These are phyloP conservation scores for Amphilophus citrinellus DNA, from an alignment of 2,113 vertebrate species.

Conservation along the genomic window DNA sequence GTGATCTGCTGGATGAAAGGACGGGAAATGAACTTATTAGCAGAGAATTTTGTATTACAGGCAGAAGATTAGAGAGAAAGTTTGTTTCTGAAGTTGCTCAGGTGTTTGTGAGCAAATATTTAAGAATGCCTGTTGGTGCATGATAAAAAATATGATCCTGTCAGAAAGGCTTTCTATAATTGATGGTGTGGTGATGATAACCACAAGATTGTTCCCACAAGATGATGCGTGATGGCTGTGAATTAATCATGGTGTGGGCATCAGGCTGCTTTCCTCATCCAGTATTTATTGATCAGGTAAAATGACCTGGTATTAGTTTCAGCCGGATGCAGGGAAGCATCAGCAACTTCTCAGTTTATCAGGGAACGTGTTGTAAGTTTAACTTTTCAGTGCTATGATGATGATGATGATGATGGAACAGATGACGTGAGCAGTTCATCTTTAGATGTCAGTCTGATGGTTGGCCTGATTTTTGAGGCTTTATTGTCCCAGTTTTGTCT, in stretches of 20 bases:
- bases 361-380: not conserved
- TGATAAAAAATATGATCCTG: constrained; percentile 52
- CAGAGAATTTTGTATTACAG: not conserved
- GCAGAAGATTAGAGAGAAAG: constrained; percentile 41
- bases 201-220: constrained; percentile 24
- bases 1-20: not conserved
- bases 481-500: not conserved
- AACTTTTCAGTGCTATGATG: not conserved
- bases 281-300: constrained; percentile 34
- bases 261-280: not conserved
- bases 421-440: not conserved
- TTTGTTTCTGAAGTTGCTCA: constrained; percentile 37
- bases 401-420: not conserved
- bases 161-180: constrained; percentile 32
- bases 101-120: constrained; percentile 17
- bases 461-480: not conserved
- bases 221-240: not conserved
- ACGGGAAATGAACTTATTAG: not conserved
- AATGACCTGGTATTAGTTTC: not conserved
- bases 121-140: constrained; percentile 15
- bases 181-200: not conserved
- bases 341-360: not conserved
- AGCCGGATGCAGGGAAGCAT: not conserved
- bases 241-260: constrained; percentile 31
- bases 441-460: not conserved